Conservation (phyloP, 2,113 vertebrate species). For the Pycnonotus jocosus region DNA sequence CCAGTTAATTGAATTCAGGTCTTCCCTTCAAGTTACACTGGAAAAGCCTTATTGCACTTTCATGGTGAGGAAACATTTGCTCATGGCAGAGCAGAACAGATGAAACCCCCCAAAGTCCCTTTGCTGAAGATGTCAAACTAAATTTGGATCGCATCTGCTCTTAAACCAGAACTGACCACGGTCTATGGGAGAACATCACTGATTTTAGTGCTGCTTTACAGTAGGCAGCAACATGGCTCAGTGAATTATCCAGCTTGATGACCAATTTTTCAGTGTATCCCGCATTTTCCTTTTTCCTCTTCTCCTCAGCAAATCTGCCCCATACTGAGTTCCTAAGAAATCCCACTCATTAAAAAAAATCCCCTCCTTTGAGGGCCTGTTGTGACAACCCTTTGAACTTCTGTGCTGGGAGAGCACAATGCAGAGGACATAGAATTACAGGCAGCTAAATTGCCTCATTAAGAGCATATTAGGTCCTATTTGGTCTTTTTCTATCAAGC, state of each 20-base stretch:
- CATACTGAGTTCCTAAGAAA: slow-evolving; percentile 31
- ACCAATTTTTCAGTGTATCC: neutral
- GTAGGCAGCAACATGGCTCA: neutral
- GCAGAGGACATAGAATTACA: slow-evolving; percentile 12
- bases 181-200: neutral
- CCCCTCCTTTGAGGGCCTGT: slow-evolving; percentile 5
- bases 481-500: neutral
- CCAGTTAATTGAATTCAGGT: slow-evolving; percentile 42
- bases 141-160: neutral
- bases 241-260: neutral
- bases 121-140: neutral
- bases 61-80: neutral
- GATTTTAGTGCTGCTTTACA: neutral
- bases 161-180: neutral
- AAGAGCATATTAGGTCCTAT: neutral
- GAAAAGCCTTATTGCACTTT: slow-evolving; percentile 28
- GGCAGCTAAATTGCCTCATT: slow-evolving; percentile 48
- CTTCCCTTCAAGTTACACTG: neutral
- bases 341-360: slow-evolving; percentile 32
- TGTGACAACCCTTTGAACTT: slow-evolving; percentile 57
- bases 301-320: slow-evolving; percentile 1
- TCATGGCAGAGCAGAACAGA: neutral
- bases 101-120: neutral
- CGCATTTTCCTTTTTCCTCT: neutral
- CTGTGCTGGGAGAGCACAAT: neutral